Base-by-base conservation (phyloP, 2,888 invertebrate species). In the Scaptomyza flava region DNA sequence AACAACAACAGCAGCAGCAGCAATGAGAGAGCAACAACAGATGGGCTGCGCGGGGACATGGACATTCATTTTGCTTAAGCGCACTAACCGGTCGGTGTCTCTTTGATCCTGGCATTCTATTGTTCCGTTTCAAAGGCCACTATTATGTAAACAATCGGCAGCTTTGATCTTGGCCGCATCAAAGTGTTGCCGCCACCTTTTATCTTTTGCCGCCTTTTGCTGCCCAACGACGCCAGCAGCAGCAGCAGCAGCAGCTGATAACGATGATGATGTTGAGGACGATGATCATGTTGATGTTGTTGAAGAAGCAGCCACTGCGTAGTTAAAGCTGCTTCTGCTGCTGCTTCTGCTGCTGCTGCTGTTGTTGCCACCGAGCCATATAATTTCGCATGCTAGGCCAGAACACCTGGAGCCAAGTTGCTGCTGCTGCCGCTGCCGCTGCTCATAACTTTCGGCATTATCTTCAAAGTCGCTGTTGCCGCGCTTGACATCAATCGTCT, bases 91-190 rank as follows among this genome's bases (percentile, higher is more conserved):
- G 86, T 80, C 88, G 88, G 86, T 82, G 77, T 87, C 90, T 87
- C 90, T 91, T 92, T 91, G 90, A 92, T 92, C 91, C 91, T 90
- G 90, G 84, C 91, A 90, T 90, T 91, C 92, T 92, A 92, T 92
- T 93, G 93, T 92, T 92, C 91, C 91, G 91, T 91, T 91, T 92
- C 93, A 93, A 93, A 94, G 94, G 93, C 94, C 94, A 93, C 94
- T 94, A 94, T 94, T 94, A 94, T 94, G 94, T 94, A 94, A 94
- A 94, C 94, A 94, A 93, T 93, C 93, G 92, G 93, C 92, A 89
- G 93, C 93, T 94, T 94, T 94, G 94, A 94, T 93, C 93, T 94
- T 90, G 93, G 93, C 93, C 94, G 91, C 93, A 89, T 91, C 90
- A 90, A 90, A 92, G 91, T 82, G 88, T 81, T 86, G 89, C 90